phyloP scores from a whole-genome alignment of 2,888 invertebrate species.

The Gastracanthus pulcherrimus region DNA sequence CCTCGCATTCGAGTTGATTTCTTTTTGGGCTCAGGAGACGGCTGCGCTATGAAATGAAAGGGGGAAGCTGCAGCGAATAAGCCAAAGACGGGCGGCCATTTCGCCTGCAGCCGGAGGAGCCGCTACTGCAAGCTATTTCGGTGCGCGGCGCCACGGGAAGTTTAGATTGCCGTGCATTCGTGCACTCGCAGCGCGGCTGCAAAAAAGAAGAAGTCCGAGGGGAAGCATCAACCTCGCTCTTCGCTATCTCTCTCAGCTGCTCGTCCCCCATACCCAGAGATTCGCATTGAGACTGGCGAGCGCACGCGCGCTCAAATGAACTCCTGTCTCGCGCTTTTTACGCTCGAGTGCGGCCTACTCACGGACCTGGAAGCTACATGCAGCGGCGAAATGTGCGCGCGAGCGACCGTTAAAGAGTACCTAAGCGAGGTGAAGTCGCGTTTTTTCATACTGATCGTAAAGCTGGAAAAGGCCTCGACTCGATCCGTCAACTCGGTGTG shows the following conservation, averaged over 20 bases:
- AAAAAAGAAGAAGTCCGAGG: not conserved
- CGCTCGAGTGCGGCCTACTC: not conserved
- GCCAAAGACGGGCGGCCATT: conserved; percentile 55
- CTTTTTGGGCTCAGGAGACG: too few species aligned
- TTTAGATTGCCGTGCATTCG: conserved; percentile 62
- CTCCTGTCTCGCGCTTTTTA: not conserved
- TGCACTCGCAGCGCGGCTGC: conserved; percentile 37
- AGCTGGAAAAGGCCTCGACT: too few species aligned
- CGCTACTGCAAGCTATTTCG: conserved; percentile 64
- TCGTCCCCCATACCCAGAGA: not conserved
- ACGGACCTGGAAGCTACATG: not conserved
- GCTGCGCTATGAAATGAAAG: too few species aligned
- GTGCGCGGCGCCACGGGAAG: conserved; percentile 67
- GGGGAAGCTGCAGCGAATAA: too few species aligned
- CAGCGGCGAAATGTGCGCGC: not conserved
- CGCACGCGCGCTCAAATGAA: not conserved
- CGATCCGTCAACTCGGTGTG: too few species aligned
- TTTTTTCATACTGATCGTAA: too few species aligned
- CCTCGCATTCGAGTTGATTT: too few species aligned
- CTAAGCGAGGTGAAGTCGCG: too few species aligned
- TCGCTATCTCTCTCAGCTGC: not conserved
- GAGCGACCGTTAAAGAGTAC: not conserved
- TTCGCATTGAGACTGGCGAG: not conserved
- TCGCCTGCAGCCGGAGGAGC: not conserved
- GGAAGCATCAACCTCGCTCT: not conserved